phyloP scores from a whole-genome alignment of 2,113 vertebrate species.

The Apodemus speciosus region DNA sequence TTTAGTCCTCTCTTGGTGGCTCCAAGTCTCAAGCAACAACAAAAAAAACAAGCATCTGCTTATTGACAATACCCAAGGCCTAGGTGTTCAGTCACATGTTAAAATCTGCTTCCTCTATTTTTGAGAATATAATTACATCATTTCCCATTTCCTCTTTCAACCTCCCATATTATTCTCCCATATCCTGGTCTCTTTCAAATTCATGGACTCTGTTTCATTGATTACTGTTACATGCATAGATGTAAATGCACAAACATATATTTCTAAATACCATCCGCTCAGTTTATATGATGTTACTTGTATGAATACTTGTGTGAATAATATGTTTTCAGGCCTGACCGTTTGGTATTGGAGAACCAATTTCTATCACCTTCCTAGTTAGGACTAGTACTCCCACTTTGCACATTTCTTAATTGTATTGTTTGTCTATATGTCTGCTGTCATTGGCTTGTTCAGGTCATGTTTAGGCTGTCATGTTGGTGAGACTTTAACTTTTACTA shows the following conservation, averaged over 20 bases:
- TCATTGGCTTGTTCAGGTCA: neutral
- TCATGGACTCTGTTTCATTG: neutral
- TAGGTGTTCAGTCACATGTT: constrained; percentile 48
- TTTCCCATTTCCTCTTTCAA: neutral
- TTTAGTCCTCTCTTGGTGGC: neutral
- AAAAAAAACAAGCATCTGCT: constrained; percentile 48
- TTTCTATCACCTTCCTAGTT: neutral
- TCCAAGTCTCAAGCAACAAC: constrained; percentile 49
- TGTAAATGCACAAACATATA: neutral
- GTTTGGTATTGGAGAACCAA: neutral
- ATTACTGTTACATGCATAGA: neutral
- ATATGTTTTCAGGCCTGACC: neutral
- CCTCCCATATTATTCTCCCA: neutral
- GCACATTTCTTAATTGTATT: neutral
- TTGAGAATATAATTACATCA: neutral
- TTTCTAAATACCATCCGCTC: neutral
- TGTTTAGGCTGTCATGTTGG: neutral
- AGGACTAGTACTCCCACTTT: neutral
- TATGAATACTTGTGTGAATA: neutral
- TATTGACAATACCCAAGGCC: constrained; percentile 45
- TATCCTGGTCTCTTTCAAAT: neutral
- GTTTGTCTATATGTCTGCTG: neutral
- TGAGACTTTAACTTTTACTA: neutral
- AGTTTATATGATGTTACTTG: neutral
- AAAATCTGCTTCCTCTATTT: neutral